Percentiles rank a stretch among this genome's conserved stretches.
Evolutionary conservation across 1,140 invertebrate species (phyloP).

Genomic region (Cotesia typhae): DNA sequence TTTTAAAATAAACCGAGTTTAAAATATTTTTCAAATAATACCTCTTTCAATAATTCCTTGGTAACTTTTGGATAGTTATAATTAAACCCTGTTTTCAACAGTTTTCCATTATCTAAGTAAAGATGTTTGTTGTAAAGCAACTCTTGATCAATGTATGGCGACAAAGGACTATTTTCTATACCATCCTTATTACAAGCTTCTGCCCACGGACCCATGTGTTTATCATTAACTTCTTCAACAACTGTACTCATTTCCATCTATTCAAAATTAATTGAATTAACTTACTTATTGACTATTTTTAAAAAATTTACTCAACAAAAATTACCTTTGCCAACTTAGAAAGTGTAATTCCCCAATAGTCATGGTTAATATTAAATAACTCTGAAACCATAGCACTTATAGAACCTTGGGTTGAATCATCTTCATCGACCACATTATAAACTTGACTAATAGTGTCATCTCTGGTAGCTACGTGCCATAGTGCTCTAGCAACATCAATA

Average conservation of each 20-base stretch:
- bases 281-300: too few species aligned
- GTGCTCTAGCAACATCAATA: constrained; percentile 79
- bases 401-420: constrained; percentile 82
- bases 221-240: constrained; percentile 90
- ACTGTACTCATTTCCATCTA: constrained; percentile 26
- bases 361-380: constrained; percentile 86
- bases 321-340: constrained; percentile 78
- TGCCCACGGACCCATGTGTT: constrained; percentile 90
- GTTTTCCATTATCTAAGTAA: constrained; percentile 76
- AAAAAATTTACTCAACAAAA: background rate
- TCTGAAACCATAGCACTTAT: constrained; percentile 82
- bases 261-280: background rate
- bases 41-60: constrained; percentile 71
- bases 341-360: constrained; percentile 83
- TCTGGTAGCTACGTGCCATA: constrained; percentile 74
- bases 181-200: constrained; percentile 79
- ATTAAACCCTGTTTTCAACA: constrained; percentile 69
- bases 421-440: constrained; percentile 86
- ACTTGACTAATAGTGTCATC: constrained; percentile 69
- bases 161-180: constrained; percentile 85
- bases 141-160: constrained; percentile 85
- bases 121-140: constrained; percentile 82
- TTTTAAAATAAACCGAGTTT: too few species aligned
- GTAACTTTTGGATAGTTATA: constrained; percentile 71
- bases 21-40: constrained; percentile 41